phyloP scores from a whole-genome alignment of 2,797 vertebrate genomes.

The Gallirallus australis region DNA sequence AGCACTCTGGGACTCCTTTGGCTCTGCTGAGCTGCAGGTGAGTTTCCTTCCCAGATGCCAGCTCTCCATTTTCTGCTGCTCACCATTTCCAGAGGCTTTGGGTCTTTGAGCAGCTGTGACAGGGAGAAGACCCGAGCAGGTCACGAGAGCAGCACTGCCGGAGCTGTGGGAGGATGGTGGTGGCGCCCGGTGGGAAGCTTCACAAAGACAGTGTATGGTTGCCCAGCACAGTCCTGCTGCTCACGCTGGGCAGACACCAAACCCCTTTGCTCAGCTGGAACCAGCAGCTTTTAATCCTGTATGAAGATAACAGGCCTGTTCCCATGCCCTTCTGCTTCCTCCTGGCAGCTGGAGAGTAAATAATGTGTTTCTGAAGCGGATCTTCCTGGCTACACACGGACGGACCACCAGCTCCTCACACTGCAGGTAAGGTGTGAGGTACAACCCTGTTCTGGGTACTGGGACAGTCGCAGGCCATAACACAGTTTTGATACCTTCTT shows the following conservation, averaged over 20 bases:
- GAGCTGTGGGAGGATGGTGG: neutral
- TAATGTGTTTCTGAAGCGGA: accelerated
- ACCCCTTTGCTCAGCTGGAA: neutral
- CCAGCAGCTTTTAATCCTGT: neutral
- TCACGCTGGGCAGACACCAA: neutral
- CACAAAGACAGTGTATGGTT: neutral
- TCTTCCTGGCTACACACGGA: accelerated
- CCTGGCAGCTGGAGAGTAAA: neutral
- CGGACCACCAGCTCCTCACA: accelerated
- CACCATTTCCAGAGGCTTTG: neutral
- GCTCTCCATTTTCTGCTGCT: neutral
- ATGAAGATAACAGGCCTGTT: neutral
- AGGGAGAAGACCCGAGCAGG: accelerated
- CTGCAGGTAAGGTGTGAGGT: neutral
- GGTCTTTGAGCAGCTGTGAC: neutral
- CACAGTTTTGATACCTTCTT: neutral
- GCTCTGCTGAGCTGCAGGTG: neutral
- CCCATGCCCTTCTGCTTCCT: neutral
- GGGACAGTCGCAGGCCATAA: neutral
- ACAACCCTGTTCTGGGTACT: neutral
- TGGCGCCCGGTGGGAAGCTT: neutral
- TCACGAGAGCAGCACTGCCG: neutral
- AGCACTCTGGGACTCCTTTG: neutral
- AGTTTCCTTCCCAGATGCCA: neutral
- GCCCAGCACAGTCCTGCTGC: neutral